These are phyloP conservation scores for Bombus polaris DNA, from an alignment of 1,140 invertebrate species.

Conservation along the genomic window DNA sequence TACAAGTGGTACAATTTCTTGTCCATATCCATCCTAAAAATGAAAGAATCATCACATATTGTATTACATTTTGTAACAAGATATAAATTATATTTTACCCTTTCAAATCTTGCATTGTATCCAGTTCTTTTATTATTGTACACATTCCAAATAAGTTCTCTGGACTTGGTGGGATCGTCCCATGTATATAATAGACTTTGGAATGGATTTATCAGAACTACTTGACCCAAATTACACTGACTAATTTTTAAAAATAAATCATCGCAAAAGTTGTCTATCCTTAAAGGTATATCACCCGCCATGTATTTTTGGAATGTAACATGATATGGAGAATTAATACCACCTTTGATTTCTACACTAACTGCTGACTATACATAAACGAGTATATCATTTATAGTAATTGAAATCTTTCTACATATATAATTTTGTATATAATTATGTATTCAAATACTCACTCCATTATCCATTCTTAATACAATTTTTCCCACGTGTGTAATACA, in stretches of 20 bases:
- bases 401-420: not conserved
- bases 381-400: not conserved
- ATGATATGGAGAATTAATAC: slow-evolving; percentile 87
- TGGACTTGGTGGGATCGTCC: slow-evolving; percentile 90
- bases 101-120: slow-evolving; percentile 87
- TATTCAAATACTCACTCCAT: slow-evolving; percentile 85
- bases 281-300: slow-evolving; percentile 89
- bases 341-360: slow-evolving; percentile 88
- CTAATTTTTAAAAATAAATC: slow-evolving; percentile 92
- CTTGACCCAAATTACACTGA: slow-evolving; percentile 88
- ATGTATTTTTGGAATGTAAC: slow-evolving; percentile 88
- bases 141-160: slow-evolving; percentile 91
- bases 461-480: slow-evolving; percentile 92
- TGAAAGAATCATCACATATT: not conserved
- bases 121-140: slow-evolving; percentile 91
- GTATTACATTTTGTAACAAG: not conserved
- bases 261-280: slow-evolving; percentile 91
- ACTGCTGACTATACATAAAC: slow-evolving; percentile 86
- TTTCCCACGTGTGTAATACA: slow-evolving; percentile 87
- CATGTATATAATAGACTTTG: slow-evolving; percentile 92
- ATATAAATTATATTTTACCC: slow-evolving; percentile 80
- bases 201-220: slow-evolving; percentile 89
- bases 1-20: slow-evolving; percentile 87
- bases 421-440: not conserved
- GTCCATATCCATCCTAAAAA: slow-evolving; percentile 85